Evolutionary conservation across 2,888 invertebrate species (phyloP).

Genomic region (Cerastis leucographa): DNA sequence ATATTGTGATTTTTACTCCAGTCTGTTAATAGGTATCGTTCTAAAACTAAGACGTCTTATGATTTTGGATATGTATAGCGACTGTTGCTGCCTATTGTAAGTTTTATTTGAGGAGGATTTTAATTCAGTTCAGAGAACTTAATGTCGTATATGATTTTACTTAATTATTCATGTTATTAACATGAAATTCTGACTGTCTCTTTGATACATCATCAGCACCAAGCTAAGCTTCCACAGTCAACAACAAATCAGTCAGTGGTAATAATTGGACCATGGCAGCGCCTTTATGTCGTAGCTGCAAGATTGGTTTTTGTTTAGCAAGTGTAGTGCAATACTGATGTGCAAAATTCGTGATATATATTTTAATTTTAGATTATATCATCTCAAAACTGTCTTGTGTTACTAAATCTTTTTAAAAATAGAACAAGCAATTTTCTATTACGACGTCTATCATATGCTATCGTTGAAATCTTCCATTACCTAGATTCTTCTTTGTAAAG

Average conservation of each 20-base stretch:
- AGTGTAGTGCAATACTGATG: background rate
- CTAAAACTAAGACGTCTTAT: no score
- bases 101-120: background rate
- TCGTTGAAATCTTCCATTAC: slow-evolving; percentile 31
- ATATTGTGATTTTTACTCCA: no score
- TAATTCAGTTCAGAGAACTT: background rate
- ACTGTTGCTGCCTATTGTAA: background rate
- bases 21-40: no score
- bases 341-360: background rate
- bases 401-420: background rate
- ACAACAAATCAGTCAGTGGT: background rate
- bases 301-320: background rate
- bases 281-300: background rate
- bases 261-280: background rate
- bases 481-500: slow-evolving; percentile 22
- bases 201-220: background rate
- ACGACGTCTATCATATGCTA: background rate
- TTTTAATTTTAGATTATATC: background rate
- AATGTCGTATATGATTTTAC: background rate
- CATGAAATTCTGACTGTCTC: no score
- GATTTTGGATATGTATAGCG: no score
- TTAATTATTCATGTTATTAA: no score
- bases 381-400: background rate
- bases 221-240: background rate
- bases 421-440: slow-evolving; percentile 8